Conservation (phyloP, 2,888 invertebrate species). For the Drosophila ezoana region DNA sequence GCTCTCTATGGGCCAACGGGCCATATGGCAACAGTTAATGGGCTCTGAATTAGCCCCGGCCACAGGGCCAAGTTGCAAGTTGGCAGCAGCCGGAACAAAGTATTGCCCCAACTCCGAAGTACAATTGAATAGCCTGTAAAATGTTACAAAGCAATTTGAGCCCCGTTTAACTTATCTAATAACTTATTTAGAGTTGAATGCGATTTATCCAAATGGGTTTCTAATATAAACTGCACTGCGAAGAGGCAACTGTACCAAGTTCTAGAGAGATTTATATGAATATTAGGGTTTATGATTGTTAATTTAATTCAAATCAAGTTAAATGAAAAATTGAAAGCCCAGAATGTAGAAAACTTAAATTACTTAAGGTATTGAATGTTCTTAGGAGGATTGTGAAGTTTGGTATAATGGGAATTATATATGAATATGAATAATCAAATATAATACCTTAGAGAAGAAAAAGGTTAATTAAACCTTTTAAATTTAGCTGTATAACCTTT, state of each 20-base stretch:
- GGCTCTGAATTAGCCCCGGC: constrained; percentile 21
- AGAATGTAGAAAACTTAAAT: too few species aligned
- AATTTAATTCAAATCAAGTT: too few species aligned
- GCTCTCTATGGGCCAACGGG: constrained; percentile 23
- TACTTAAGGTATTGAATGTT: too few species aligned
- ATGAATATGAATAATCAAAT: too few species aligned
- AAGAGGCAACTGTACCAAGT: constrained; percentile 8
- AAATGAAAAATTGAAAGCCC: too few species aligned
- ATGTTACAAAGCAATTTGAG: constrained; percentile 3
- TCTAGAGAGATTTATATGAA: not conserved
- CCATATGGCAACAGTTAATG: constrained; percentile 48
- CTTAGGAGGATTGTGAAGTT: too few species aligned
- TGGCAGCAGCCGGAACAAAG: constrained; percentile 40
- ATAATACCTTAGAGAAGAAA: too few species aligned
- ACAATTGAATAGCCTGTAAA: constrained; percentile 11
- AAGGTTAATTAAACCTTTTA: too few species aligned
- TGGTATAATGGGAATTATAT: too few species aligned
- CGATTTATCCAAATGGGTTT: not conserved
- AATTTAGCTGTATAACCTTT: too few species aligned
- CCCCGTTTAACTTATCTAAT: constrained; percentile 2
- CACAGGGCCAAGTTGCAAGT: constrained; percentile 7
- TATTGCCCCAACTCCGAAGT: constrained; percentile 4
- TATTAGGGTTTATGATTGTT: too few species aligned
- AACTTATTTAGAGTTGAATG: constrained; percentile 14
- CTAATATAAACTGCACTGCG: not conserved